Evolutionary conservation across 2,888 invertebrate genomes (phyloP).

Genomic region (Odontomyia ornata): DNA sequence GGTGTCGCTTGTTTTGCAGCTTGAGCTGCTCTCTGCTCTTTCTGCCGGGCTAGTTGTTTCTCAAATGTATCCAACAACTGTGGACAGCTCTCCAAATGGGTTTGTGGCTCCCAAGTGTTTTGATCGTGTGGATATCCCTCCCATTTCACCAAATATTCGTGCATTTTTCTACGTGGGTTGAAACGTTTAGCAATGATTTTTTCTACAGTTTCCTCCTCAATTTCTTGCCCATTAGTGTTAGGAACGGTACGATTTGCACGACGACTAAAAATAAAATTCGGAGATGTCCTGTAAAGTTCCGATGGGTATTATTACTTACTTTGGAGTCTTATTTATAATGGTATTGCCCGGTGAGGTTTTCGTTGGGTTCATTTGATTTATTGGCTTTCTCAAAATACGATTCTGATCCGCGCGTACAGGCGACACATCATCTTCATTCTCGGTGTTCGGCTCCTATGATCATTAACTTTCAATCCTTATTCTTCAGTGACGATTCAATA

Average conservation of each 20-base stretch:
- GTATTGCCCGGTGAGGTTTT: constrained; percentile 23
- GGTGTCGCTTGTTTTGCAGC: constrained; percentile 58
- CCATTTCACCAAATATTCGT: constrained; percentile 88
- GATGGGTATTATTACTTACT: constrained; percentile 20
- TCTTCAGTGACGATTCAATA: neutral
- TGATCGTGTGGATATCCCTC: constrained; percentile 82
- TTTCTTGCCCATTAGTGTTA: constrained; percentile 54
- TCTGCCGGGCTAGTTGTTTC: constrained; percentile 78
- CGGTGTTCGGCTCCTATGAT: constrained; percentile 10
- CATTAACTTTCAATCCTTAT: neutral
- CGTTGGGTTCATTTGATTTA: constrained; percentile 35
- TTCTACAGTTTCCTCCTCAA: constrained; percentile 79
- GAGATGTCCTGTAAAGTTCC: neutral
- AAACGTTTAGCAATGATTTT: constrained; percentile 85
- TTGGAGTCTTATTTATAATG: constrained; percentile 29
- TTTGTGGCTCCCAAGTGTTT: constrained; percentile 86
- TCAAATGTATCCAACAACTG: constrained; percentile 82
- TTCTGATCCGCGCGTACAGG: constrained; percentile 22
- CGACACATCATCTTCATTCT: constrained; percentile 32
- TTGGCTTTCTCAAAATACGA: constrained; percentile 26
- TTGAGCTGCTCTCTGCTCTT: constrained; percentile 72
- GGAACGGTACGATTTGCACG: constrained; percentile 59
- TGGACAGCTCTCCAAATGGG: constrained; percentile 79
- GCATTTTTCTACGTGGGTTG: constrained; percentile 79
- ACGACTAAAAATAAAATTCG: constrained; percentile 54